Evolutionary conservation across 92 coral and sea anemone species (phyloP).

Genomic region (Siderastrea siderea): DNA sequence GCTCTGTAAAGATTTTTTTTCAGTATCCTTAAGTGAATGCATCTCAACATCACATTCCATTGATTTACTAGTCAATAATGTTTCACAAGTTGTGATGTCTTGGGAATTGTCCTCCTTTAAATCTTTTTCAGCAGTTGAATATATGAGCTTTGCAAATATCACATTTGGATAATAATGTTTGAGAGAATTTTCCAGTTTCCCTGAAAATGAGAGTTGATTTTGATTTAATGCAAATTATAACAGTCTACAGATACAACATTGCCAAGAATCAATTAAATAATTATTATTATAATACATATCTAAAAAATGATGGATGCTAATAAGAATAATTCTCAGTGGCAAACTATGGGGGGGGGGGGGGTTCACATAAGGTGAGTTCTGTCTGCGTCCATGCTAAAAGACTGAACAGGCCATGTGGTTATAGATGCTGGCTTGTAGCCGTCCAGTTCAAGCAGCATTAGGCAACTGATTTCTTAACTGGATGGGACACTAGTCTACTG

Average conservation of each 20-base stretch:
- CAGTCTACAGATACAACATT: not conserved
- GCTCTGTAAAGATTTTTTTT: not conserved
- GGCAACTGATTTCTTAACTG: no score
- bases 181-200: slow-evolving; percentile 53
- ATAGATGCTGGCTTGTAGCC: no score
- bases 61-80: not conserved
- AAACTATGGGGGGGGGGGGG: no score
- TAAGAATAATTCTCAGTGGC: no score
- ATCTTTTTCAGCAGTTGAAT: slow-evolving; percentile 27
- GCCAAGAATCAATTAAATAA: not conserved
- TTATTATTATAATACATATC: no score
- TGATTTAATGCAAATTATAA: not conserved
- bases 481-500: no score
- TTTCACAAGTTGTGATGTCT: not conserved
- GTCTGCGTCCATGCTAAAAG: no score
- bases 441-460: no score
- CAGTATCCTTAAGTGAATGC: not conserved
- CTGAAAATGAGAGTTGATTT: slow-evolving; percentile 32
- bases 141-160: slow-evolving; percentile 60
- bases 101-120: not conserved
- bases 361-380: no score
- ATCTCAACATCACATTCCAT: slow-evolving; percentile 1
- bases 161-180: slow-evolving; percentile 47
- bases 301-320: no score
- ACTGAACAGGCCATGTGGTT: no score